phyloP scores from a whole-genome alignment of 30 jellyfish, hydroid and myxozoan species.

The Catostylus mosaicus region DNA sequence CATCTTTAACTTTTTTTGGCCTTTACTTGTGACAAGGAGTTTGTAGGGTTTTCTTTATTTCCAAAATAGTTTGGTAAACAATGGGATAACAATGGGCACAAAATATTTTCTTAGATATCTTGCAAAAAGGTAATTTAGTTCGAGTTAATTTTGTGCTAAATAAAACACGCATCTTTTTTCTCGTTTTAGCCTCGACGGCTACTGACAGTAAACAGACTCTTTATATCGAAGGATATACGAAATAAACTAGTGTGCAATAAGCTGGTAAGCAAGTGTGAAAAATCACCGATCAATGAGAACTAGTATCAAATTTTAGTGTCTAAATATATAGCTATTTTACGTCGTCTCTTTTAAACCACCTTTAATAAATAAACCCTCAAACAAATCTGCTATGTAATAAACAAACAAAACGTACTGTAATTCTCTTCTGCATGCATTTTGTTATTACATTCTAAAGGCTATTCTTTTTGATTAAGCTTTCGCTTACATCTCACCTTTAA shows the following conservation, averaged over 20 bases:
- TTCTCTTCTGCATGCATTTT: conserved; percentile 30
- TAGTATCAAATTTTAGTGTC: not conserved
- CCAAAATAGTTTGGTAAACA: no score
- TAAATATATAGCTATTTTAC: conserved; percentile 5
- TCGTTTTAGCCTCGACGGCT: no score
- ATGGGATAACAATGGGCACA: no score
- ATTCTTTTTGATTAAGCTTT: not conserved
- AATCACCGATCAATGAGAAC: not conserved
- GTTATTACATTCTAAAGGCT: conserved; percentile 11
- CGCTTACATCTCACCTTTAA: conserved; percentile 3
- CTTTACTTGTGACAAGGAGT: no score
- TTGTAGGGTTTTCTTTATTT: no score
- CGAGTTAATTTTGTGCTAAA: no score
- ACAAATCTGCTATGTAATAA: conserved; percentile 9
- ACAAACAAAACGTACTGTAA: not conserved
- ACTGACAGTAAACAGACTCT: no score
- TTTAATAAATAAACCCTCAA: conserved; percentile 37
- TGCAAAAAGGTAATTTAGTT: no score
- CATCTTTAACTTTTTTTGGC: no score
- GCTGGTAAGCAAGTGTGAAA: not conserved
- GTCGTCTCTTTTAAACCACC: not conserved
- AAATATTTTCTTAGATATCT: no score
- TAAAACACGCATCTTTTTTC: no score
- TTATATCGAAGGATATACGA: not conserved
- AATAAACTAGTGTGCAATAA: not conserved